Base-by-base conservation (phyloP, 2,113 vertebrate genomes). In the Tonatia bakeri region DNA sequence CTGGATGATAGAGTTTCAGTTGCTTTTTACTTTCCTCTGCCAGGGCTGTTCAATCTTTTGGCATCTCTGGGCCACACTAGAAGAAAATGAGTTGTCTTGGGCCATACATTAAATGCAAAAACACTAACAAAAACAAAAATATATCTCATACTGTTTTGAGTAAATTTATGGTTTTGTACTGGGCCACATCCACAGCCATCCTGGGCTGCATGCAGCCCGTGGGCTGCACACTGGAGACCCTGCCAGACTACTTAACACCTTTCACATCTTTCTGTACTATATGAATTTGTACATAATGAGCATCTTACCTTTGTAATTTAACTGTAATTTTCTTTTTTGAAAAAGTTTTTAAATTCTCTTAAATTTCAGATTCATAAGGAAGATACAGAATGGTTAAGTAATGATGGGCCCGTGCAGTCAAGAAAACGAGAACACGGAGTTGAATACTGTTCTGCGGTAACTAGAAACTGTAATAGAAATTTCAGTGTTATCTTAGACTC, bases 291-390 rank as follows among this genome's bases (percentile, higher is more conserved):
- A 52, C 11, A 86, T 24, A 93, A 82, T 77, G 15, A 95, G 16
- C 15, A 85, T 8, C n/a, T 59, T 47, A 38, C 19, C n/a, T 96
- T 50, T 26, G 81, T 94, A 92, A 72, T 31, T 47, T 95, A 56
- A 59, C 20, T 64, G 1, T 22, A 70, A 69, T 76, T 61, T 47
- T 87, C 19, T 22, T 79, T 91, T 50, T 72, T 72, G 82, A 88
- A 77, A 87, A 91, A 88, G 15, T 26, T 38, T 38, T 10, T 3
- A 33, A 86, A 70, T 93, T 90, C 22, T 87, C 15, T 83, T 72
- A 77, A 26, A 38, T 64, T 93, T 93, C 67, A 82, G 50, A 76
- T 87, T 76, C 87, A 50, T 77, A 90, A 85, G 76, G 73, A 95
- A 92, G 28, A 93, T 54, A 94, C 20, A 72, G n/a, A 54, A 87